Evolutionary conservation across 2,797 vertebrate species (phyloP).

Genomic region (Gymnothorax javanicus): DNA sequence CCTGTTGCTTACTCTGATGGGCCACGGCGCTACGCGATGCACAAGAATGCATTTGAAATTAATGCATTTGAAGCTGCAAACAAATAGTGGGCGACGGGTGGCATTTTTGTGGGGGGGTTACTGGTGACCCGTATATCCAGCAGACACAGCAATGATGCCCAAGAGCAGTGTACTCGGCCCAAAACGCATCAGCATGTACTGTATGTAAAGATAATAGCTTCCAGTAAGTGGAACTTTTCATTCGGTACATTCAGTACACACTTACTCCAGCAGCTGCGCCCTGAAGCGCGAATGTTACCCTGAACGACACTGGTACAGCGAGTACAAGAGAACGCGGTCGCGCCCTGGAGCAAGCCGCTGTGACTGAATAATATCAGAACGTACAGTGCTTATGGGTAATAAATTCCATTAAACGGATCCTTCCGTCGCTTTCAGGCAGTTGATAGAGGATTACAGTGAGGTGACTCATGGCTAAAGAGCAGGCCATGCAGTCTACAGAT

Average conservation of each 20-base stretch:
- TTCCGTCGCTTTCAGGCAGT: not conserved
- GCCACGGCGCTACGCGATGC: not conserved
- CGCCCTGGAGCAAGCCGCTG: not conserved
- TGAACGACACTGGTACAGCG: not conserved
- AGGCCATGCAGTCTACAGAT: not conserved
- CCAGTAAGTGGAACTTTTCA: not conserved
- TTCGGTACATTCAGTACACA: not conserved
- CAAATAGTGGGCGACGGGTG: not conserved
- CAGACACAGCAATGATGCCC: not conserved
- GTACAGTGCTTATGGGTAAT: not conserved
- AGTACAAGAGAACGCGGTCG: not conserved
- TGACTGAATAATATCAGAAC: not conserved
- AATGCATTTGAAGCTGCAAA: not conserved
- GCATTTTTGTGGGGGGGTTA: not conserved
- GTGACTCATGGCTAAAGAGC: not conserved
- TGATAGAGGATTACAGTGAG: not conserved
- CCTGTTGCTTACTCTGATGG: not conserved
- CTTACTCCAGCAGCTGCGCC: too few species aligned
- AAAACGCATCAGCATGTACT: not conserved
- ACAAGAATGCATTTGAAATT: not conserved
- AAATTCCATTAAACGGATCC: not conserved
- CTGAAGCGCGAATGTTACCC: too few species aligned
- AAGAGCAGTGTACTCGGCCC: not conserved
- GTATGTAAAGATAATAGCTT: not conserved
- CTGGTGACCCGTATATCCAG: not conserved